Evolutionary conservation across 2,888 invertebrate species (phyloP), one percentile per base, ranked within the genome.

Genomic region (Melikaiella ostensackeni): DNA sequence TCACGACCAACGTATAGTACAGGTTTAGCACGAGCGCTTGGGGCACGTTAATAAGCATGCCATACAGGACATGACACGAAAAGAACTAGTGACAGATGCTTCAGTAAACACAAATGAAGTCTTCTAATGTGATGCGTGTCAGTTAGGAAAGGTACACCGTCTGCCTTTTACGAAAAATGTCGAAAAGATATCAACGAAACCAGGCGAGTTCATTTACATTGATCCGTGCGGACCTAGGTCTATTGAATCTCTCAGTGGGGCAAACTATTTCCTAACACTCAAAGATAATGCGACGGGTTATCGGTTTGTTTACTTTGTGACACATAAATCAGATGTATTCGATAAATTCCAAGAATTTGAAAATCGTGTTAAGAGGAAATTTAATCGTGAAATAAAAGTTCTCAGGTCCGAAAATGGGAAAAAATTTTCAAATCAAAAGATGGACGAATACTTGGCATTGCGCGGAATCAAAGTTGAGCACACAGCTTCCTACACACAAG

Each of bases 11-110:
- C 50, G 5, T 76, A n/a, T 33, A 50, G 5, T 76, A n/a, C 42
- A 50, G 30, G n/a, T 76, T 30, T 82, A 81, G 82, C 79, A 84
- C 64, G 78, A 82, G 64, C 59, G 81, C 19, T 30, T 83, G 6
- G 81, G 77, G 42, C 79, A 84, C 57, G 63, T 79, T 50, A 77
- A 78, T 13, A 74, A 57, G 30, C 50, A 46, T 19, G 61, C 46
- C 24, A 35, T 81, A 11, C 38, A 66, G 19, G 46, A 57, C 2
- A 74, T 81, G 62, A 27, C 74, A 19, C 16, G 35, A 21, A 77
- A 76, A 19, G 62, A 35, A 7, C 30, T 50, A 9, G 73, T 76
- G 1, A 46, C 30, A 2, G 81, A 78, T 9, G 30, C 6, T 8
- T 19, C 13, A 46, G 46, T 46, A 19, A 16, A 46, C 16, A 46